Evolutionary conservation across 2,888 invertebrate genomes (phyloP), one percentile per base, ranked within the genome.

Genomic region (Carcina quercana): DNA sequence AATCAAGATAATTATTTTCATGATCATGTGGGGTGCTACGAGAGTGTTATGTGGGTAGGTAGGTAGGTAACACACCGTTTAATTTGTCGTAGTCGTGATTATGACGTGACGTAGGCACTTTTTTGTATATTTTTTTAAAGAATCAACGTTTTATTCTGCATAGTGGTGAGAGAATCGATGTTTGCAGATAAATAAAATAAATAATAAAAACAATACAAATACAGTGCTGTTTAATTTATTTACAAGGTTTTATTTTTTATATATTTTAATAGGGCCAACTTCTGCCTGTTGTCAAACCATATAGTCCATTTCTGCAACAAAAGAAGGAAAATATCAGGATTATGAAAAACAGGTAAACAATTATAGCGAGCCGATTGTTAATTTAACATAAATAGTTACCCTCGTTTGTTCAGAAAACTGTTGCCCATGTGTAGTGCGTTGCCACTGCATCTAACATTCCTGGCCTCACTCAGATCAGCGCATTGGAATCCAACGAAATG

Each of bases 401-500:
- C 60, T 30, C 38, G 41, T 26, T 75, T 75, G 13, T 15, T 33
- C 4, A 69, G 3, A 3, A 58, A 28, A 3, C 32, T 55, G 35
- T 74, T 74, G 36, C 73, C 73, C 71, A 74, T 64, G 13, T 54
- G 42, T 0, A 67, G 28, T 0, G 21, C 6, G 2, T 37, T 32
- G 1, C 70, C 72, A 19, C 21, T 34, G 40, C 71, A 76, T 5
- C 41, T 50, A 5, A 36, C 40, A 8, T 49, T 50, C 3, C 56
- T 26, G 2, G 70, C 72, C 35, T 73, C 58, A 12, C 42, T 37
- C 2, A 57, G 29, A 35, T 59, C 59, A 1, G 35, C 3, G 43
- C 78, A 79, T 2, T 17, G 50, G 25, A 62, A 52, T 2, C 64
- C 74, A 1, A 56, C 44, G 2, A 75, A 54, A 31, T 64, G 67